Conservation (phyloP, 2,113 vertebrate genomes). For the Onychostruthus taczanowskii region DNA sequence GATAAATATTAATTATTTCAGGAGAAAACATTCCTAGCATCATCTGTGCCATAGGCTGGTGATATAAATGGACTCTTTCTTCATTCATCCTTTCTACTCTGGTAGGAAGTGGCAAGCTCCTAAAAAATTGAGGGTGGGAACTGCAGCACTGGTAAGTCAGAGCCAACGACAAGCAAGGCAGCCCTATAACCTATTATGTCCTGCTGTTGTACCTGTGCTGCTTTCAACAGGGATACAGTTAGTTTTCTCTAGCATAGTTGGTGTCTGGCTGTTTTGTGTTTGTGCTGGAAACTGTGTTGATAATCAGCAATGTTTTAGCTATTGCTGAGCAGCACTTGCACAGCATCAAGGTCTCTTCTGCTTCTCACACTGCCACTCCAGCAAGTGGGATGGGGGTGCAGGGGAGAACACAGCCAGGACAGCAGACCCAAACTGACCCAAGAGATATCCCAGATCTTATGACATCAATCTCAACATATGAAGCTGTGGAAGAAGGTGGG, state of each 20-base stretch:
- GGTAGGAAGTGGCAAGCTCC: neutral
- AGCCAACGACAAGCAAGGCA: neutral
- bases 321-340: neutral
- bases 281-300: neutral
- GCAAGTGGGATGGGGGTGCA: accelerated
- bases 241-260: neutral
- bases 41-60: neutral
- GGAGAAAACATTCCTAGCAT: neutral
- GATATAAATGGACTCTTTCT: neutral
- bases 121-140: neutral
- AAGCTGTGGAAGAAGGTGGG: neutral
- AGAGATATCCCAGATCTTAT: neutral
- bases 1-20: neutral
- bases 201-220: neutral
- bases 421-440: accelerated
- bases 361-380: neutral
- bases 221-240: neutral
- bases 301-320: neutral
- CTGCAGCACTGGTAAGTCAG: neutral
- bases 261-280: neutral
- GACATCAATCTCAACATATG: neutral
- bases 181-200: neutral
- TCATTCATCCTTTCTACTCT: neutral
- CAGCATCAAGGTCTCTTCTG: neutral
- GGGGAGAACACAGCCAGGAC: neutral